Evolutionary conservation across 2,113 vertebrate species (phyloP).

Genomic region (Malurus cyaneus): DNA sequence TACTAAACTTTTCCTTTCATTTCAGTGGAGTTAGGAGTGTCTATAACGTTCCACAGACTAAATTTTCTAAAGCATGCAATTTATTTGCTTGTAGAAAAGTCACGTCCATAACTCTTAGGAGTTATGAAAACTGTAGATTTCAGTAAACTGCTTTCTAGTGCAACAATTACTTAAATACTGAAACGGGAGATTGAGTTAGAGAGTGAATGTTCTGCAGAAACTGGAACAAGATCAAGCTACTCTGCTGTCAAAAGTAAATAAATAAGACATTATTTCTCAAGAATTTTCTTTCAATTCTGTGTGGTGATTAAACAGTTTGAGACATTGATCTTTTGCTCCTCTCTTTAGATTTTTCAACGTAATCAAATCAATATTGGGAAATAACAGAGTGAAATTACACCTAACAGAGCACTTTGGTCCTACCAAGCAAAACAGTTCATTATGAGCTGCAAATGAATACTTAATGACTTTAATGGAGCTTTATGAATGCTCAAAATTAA

Average conservation of each 20-base stretch:
- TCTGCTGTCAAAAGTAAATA: not conserved
- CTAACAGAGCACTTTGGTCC: not conserved
- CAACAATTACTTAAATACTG: not conserved
- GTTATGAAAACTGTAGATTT: not conserved
- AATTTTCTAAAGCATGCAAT: not conserved
- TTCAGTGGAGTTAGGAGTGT: not conserved
- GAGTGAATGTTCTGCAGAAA: not conserved
- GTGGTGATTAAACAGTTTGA: not conserved
- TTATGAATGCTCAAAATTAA: not conserved
- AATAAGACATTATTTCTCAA: not conserved
- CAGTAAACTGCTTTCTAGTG: not conserved
- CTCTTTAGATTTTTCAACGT: not conserved
- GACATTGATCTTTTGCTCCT: not conserved
- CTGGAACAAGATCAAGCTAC: not conserved
- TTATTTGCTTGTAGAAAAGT: not conserved
- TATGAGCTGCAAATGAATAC: not conserved
- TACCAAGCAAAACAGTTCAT: not conserved
- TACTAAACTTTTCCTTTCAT: not conserved
- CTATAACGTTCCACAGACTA: not conserved
- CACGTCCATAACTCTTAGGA: not conserved
- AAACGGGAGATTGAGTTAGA: not conserved
- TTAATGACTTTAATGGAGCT: not conserved
- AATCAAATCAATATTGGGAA: not conserved
- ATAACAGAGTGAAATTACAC: not conserved
- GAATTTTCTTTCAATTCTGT: not conserved